Conservation (phyloP, 1,140 invertebrate species). For the Caligus rogercresseyi region DNA sequence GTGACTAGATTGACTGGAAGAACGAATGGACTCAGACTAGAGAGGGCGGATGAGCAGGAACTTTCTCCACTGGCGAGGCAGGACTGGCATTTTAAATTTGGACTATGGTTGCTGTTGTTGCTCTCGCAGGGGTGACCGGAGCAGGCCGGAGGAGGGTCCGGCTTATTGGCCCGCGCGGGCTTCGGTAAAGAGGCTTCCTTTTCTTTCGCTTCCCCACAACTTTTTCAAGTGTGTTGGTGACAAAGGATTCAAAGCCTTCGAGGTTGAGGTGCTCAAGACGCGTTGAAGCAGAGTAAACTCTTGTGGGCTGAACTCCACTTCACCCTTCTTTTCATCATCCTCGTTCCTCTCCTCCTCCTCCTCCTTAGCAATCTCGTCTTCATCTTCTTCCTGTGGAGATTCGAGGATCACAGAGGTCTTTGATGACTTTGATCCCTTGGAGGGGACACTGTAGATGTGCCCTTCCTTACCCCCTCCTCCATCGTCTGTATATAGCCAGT, state of each 20-base stretch:
- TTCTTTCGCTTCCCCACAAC: neutral
- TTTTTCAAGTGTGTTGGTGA: conserved; percentile 10
- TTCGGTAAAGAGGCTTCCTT: neutral
- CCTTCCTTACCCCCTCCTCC: neutral
- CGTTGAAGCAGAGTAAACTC: conserved; percentile 11
- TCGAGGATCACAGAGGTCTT: neutral
- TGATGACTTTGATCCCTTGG: neutral
- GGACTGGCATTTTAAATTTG: conserved; percentile 1
- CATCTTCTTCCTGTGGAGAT: neutral
- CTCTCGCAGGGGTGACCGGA: neutral
- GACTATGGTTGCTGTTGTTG: conserved; percentile 5
- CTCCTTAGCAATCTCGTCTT: neutral
- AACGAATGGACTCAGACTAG: conserved; percentile 15
- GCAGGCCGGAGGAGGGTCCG: neutral
- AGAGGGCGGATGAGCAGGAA: conserved; percentile 14
- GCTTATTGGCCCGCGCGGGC: neutral
- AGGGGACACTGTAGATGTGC: neutral
- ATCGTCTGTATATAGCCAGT: conserved; percentile 19
- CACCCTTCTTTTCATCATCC: neutral
- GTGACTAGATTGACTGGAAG: neutral
- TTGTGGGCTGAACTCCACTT: conserved; percentile 5
- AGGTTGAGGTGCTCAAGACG: conserved; percentile 3
- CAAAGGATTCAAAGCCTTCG: conserved; percentile 17
- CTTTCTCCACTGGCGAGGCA: conserved; percentile 12
- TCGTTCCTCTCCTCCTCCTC: neutral